Conservation (phyloP, 2,888 invertebrate species). For the Lepidochitona cinerea region DNA sequence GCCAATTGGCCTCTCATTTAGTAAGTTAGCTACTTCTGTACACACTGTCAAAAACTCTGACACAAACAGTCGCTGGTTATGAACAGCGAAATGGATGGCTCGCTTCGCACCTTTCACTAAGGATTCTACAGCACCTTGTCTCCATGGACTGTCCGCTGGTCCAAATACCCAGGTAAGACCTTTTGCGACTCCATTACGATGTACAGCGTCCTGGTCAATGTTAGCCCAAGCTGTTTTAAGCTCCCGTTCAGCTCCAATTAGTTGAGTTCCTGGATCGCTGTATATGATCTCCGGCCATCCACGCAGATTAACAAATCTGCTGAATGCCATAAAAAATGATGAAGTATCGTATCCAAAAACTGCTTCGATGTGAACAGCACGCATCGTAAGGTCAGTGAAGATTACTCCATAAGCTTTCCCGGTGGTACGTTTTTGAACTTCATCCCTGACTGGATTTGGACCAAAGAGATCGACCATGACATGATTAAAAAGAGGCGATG, state of each 20-base stretch:
- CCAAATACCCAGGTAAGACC: constrained; percentile 7
- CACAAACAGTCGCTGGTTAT: constrained; percentile 9
- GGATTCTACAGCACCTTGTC: constrained; percentile 12
- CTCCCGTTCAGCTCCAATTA: constrained; percentile 13
- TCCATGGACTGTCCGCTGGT: constrained; percentile 12
- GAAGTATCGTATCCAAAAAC: constrained; percentile 11
- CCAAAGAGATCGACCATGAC: constrained; percentile 8
- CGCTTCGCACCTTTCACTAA: constrained; percentile 7
- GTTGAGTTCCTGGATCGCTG: constrained; percentile 8
- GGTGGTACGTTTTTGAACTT: background rate
- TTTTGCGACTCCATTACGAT: background rate
- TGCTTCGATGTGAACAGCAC: constrained; percentile 10
- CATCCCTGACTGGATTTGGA: background rate
- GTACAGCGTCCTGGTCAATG: background rate
- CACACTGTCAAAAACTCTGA: constrained; percentile 9
- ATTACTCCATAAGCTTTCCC: background rate
- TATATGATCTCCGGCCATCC: constrained; percentile 15
- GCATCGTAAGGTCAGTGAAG: background rate
- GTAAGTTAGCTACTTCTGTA: constrained; percentile 3
- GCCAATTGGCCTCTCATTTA: constrained; percentile 12
- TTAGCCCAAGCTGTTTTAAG: background rate
- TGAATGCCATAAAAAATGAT: background rate
- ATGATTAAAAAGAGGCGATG: background rate
- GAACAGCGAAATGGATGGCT: constrained; percentile 2
- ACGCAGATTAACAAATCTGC: constrained; percentile 1